Evolutionary conservation across 2,797 vertebrate genomes (phyloP).

Genomic region (Petrocephalus schoutedeni): DNA sequence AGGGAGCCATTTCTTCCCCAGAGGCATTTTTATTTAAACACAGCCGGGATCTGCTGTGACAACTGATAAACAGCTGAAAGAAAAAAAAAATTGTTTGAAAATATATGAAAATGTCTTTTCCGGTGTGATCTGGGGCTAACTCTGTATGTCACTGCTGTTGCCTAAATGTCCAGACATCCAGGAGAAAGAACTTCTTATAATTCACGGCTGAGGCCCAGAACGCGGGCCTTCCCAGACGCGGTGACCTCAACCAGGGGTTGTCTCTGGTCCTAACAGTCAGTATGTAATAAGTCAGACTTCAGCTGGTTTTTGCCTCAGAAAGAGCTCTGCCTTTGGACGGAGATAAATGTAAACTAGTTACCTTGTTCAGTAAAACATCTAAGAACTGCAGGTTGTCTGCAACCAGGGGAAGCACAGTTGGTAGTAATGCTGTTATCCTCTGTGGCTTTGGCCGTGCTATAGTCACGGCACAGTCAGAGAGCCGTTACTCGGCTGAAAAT

Average conservation of each 20-base stretch:
- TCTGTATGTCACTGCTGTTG: not conserved
- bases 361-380: not conserved
- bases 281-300: not conserved
- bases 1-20: conserved; percentile 44
- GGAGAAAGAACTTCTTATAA: not conserved
- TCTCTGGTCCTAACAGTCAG: not conserved
- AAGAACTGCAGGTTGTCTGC: not conserved
- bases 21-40: conserved; percentile 35
- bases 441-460: not conserved
- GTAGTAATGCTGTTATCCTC: not conserved
- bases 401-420: not conserved
- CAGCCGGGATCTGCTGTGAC: not conserved
- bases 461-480: not conserved
- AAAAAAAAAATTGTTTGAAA: not conserved
- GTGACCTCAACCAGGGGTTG: not conserved
- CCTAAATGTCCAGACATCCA: not conserved
- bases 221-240: not conserved
- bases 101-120: not conserved
- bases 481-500: not conserved
- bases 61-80: not conserved
- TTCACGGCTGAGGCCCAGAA: not conserved
- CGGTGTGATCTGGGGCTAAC: not conserved
- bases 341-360: not conserved
- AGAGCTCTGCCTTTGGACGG: not conserved
- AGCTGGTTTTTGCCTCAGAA: not conserved